These are phyloP conservation scores for Python bivittatus DNA, from an alignment of 2,113 vertebrate species.

Conservation along the genomic window DNA sequence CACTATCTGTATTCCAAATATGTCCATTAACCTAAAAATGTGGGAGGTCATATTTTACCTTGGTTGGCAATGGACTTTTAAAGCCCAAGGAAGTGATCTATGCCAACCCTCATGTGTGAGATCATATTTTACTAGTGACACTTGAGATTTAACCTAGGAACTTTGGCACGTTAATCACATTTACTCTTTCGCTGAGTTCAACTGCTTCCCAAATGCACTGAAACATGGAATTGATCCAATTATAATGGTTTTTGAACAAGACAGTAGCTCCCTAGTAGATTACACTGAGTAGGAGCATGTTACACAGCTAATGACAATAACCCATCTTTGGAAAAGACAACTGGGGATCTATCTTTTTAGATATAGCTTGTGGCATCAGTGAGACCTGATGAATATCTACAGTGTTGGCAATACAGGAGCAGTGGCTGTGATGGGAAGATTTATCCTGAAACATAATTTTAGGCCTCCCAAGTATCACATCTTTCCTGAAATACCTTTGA, in stretches of 20 bases:
- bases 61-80: neutral
- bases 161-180: neutral
- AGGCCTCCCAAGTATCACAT: neutral
- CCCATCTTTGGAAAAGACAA: neutral
- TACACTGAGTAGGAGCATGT: neutral
- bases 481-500: slow-evolving; percentile 17
- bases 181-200: neutral
- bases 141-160: neutral
- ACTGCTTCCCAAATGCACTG: neutral
- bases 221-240: neutral
- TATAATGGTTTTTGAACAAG: neutral
- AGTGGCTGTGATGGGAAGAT: neutral
- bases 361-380: neutral
- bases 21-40: neutral
- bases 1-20: neutral
- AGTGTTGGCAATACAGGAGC: neutral
- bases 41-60: neutral
- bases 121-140: neutral
- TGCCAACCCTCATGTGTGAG: neutral
- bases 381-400: neutral
- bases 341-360: neutral
- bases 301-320: neutral
- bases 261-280: neutral
- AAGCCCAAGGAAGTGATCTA: neutral
- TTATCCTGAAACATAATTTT: neutral